A percentile compares a stretch with the other conserved stretches of the same genome.
phyloP scores from a whole-genome alignment of 2,113 vertebrate genomes.

The Callocephalon fimbriatum region DNA sequence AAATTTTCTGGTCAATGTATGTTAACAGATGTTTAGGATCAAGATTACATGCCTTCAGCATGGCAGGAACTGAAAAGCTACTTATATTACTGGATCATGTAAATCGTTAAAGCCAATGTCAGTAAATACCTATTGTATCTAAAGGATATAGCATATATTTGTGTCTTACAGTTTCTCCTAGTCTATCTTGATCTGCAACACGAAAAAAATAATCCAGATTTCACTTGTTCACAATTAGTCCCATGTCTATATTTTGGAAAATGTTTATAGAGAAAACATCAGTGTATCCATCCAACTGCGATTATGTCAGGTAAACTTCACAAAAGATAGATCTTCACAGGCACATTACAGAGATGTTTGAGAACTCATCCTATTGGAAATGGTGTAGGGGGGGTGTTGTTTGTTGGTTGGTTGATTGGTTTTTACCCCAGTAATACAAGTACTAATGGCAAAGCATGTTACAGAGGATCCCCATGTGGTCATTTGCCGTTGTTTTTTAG shows the following conservation, averaged over 20 bases:
- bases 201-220: background rate
- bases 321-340: background rate
- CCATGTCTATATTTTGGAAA: background rate
- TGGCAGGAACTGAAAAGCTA: background rate
- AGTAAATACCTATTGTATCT: background rate
- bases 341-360: background rate
- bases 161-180: background rate
- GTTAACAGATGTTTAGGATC: background rate
- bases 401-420: background rate
- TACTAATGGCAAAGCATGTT: background rate
- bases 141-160: background rate
- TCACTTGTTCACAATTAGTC: background rate
- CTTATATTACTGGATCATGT: background rate
- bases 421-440: background rate
- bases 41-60: background rate
- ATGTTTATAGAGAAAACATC: background rate
- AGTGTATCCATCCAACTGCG: background rate
- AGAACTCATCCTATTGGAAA: background rate
- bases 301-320: background rate
- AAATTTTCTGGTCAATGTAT: background rate
- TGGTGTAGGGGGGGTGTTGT: fast-evolving
- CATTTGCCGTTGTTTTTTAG: background rate
- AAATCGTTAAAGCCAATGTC: background rate
- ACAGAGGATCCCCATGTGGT: background rate
- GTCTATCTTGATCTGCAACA: background rate